Percentiles rank a stretch among this genome's conserved stretches.
These are phyloP conservation scores for Kryptopterus vitreolus DNA, from an alignment of 2,797 vertebrate species.

Conservation along the genomic window DNA sequence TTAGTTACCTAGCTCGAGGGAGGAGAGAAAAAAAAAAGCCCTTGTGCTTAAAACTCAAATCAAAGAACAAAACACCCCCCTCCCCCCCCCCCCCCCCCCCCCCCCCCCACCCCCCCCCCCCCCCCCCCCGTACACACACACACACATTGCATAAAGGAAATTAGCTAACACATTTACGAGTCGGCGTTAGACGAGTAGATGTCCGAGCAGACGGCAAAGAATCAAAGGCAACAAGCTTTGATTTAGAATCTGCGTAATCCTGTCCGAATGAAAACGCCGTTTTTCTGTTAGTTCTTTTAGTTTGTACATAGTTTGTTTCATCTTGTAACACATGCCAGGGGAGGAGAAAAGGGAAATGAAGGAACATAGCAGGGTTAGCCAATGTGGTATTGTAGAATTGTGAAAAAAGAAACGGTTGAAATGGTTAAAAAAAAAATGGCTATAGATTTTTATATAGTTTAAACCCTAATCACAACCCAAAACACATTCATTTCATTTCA, in stretches of 20 bases:
- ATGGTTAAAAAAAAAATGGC: no score
- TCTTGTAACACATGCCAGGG: neutral
- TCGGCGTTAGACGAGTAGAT: neutral
- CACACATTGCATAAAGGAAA: constrained; percentile 26
- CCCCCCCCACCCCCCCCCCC: no score
- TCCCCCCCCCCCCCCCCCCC: no score
- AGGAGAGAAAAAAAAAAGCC: constrained; percentile 12
- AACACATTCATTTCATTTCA: no score
- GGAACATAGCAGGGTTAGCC: neutral
- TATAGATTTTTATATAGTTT: no score
- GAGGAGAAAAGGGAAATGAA: neutral
- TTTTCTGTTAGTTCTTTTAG: neutral
- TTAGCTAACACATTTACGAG: constrained; percentile 32
- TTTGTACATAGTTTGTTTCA: constrained; percentile 2
- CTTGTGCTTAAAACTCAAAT: constrained; percentile 45
- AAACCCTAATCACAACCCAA: no score
- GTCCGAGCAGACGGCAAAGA: neutral
- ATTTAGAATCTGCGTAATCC: constrained; percentile 33
- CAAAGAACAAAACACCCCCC: no score
- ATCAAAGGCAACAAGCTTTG: constrained; percentile 1
- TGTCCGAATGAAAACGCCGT: constrained; percentile 19
- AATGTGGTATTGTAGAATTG: no score
- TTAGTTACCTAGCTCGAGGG: no score
- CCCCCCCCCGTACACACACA: constrained; percentile 9
- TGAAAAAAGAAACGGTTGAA: no score